These are phyloP conservation scores for Argyresthia goedartella DNA, from an alignment of 2,888 invertebrate species.

Conservation along the genomic window DNA sequence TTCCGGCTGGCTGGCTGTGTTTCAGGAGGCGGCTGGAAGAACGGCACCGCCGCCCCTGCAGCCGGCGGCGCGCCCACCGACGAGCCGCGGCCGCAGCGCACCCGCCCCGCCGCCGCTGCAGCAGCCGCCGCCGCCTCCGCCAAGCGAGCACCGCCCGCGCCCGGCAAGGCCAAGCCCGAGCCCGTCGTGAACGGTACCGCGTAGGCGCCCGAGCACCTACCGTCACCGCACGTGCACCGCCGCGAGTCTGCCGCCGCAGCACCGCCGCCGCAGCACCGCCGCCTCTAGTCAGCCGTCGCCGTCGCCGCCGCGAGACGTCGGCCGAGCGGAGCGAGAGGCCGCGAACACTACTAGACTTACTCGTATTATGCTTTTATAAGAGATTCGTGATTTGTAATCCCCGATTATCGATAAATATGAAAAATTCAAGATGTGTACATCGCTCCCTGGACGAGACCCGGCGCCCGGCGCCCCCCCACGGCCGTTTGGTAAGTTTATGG, in stretches of 20 bases:
- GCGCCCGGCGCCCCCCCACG: constrained; percentile 19
- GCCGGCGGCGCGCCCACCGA: constrained; percentile 11
- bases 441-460: constrained; percentile 53
- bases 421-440: constrained; percentile 59
- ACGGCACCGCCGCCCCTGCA: constrained; percentile 24
- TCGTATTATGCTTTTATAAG: constrained; percentile 67
- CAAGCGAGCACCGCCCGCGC: constrained; percentile 14
- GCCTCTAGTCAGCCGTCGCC: background rate
- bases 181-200: constrained; percentile 77
- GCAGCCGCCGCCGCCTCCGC: too few relatives aligned
- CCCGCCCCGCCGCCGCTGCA: too few relatives aligned
- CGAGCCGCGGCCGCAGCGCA: constrained; percentile 29
- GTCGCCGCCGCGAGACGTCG: constrained; percentile 7
- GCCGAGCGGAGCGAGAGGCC: constrained; percentile 7
- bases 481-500: too few relatives aligned
- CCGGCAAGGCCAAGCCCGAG: constrained; percentile 62
- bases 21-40: constrained; percentile 64
- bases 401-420: constrained; percentile 60
- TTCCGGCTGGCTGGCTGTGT: too few relatives aligned
- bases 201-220: constrained; percentile 26
- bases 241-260: too few relatives aligned
- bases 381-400: constrained; percentile 70
- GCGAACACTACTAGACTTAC: constrained; percentile 36
- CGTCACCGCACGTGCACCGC: constrained; percentile 4
- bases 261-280: too few relatives aligned